Percentiles rank a stretch among this genome's conserved stretches.
Evolutionary conservation across 2,888 invertebrate genomes (phyloP).

Genomic region (Melanargia galathea): DNA sequence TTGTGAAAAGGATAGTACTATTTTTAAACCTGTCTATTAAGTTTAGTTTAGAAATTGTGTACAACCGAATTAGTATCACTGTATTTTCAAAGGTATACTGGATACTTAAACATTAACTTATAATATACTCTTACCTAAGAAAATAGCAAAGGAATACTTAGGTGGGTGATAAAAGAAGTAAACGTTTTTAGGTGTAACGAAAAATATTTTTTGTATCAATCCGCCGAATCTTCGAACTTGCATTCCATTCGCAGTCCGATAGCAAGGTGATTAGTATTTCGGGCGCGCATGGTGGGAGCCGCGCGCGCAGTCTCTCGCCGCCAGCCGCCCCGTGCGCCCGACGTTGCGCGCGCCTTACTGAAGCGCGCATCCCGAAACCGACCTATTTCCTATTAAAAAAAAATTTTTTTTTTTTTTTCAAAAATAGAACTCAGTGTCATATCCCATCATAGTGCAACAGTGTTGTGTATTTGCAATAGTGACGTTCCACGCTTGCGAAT

Average conservation of each 20-base stretch:
- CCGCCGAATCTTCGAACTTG: slow-evolving; percentile 56
- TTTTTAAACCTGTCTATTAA: no score
- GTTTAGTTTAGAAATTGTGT: no score
- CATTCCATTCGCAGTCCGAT: slow-evolving; percentile 64
- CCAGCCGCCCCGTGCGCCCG: slow-evolving; percentile 68
- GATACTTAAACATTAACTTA: background rate
- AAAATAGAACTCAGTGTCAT: slow-evolving; percentile 56
- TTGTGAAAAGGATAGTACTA: no score
- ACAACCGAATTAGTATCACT: no score
- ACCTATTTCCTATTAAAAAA: slow-evolving; percentile 48
- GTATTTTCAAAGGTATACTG: no score
- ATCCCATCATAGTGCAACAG: slow-evolving; percentile 60
- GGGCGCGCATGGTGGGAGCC: slow-evolving; percentile 69
- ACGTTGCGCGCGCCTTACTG: slow-evolving; percentile 57
- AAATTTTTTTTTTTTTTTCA: no score
- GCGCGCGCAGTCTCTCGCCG: slow-evolving; percentile 76
- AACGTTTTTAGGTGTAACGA: background rate
- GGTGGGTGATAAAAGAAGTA: no score
- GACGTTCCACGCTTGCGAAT: slow-evolving; percentile 53
- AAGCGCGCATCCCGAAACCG: slow-evolving; percentile 53
- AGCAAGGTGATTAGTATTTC: slow-evolving; percentile 79
- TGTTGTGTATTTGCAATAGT: slow-evolving; percentile 67
- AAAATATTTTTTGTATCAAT: background rate
- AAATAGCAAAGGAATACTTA: no score
- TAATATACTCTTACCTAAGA: background rate